A percentile compares a stretch with the other conserved stretches of the same genome.
phyloP scores from a whole-genome alignment of 2,888 invertebrate genomes.

The Lysandra coridon region DNA sequence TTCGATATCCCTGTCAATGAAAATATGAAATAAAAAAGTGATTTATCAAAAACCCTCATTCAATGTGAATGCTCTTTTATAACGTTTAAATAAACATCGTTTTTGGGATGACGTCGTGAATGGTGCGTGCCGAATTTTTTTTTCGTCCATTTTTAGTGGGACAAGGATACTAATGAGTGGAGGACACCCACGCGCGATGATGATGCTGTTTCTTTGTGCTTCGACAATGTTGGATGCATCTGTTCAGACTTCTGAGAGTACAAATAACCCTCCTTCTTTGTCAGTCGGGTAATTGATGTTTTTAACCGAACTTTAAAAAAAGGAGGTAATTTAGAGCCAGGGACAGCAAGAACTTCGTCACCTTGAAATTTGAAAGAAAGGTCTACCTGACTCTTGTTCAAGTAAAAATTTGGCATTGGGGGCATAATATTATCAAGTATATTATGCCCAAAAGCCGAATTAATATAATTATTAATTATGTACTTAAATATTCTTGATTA shows the following conservation, averaged over 20 bases:
- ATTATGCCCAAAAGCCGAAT: too few species aligned
- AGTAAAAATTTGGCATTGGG: too few species aligned
- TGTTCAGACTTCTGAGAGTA: background rate
- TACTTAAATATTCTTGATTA: too few species aligned
- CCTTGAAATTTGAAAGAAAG: too few species aligned
- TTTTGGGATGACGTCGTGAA: slow-evolving; percentile 73
- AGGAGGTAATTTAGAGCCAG: background rate
- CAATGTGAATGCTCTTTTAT: slow-evolving; percentile 66
- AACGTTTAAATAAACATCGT: slow-evolving; percentile 77
- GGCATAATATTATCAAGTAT: too few species aligned
- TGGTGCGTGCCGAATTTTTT: slow-evolving; percentile 66
- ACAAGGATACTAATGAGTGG: slow-evolving; percentile 75
- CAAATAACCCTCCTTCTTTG: background rate
- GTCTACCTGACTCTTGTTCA: too few species aligned
- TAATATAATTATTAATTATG: too few species aligned
- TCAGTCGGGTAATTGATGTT: background rate
- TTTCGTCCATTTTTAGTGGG: slow-evolving; percentile 57
- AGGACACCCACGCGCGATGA: slow-evolving; percentile 75
- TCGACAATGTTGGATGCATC: slow-evolving; percentile 45
- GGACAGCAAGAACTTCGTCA: too few species aligned
- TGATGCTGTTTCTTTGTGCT: slow-evolving; percentile 51
- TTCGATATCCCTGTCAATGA: slow-evolving; percentile 74
- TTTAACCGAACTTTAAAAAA: background rate
- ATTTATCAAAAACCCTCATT: slow-evolving; percentile 76
- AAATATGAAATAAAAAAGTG: slow-evolving; percentile 74